Base-by-base conservation (phyloP, 2,888 invertebrate genomes). In the Nomada ferruginata region DNA sequence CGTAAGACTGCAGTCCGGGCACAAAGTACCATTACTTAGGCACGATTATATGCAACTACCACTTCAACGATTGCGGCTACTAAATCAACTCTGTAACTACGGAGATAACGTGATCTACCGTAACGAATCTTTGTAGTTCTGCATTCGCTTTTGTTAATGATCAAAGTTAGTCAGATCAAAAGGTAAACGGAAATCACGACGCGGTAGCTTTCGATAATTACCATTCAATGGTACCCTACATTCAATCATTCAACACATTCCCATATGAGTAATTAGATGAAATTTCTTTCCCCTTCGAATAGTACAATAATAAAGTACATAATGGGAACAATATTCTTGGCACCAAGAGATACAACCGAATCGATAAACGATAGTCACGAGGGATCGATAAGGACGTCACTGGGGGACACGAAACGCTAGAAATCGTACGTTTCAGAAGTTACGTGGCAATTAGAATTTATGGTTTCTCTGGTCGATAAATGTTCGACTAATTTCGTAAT, bases 1-100 rank as follows among this genome's bases (percentile, higher is more conserved):
- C 64, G 64, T 68, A 76, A 76, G 71, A 69, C 71, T 72, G 26
- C 55, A 76, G 66, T 65, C 50, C 57, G n/a, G 26, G 74, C 36
- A 65, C 60, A 69, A 82, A 82, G 80, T 68, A 64, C 73, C 61
- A 71, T 83, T 81, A 77, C 70, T 81, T 81, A 83, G 73, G 65
- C 76, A 47, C 73, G 74, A 83, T 81, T 81, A 82, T 82, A 83
- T 64, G 64, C 68, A 83, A 55, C 82, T 61, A 82, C 74, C 77
- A 42, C 70, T 82, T 82, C 70, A 64, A 78, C 85, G 75, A 84
- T 81, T 69, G 76, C 79, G 61, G 65, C 70, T 70, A 69, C 72
- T 86, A 84, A 85, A 82, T 86, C 84, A 85, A 84, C 84, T 86
- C 72, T 69, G 66, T 79, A 75, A 77, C 74, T 74, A 78, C 57